Base-by-base conservation (phyloP, 2,113 vertebrate genomes). In the Xenopus borealis region DNA sequence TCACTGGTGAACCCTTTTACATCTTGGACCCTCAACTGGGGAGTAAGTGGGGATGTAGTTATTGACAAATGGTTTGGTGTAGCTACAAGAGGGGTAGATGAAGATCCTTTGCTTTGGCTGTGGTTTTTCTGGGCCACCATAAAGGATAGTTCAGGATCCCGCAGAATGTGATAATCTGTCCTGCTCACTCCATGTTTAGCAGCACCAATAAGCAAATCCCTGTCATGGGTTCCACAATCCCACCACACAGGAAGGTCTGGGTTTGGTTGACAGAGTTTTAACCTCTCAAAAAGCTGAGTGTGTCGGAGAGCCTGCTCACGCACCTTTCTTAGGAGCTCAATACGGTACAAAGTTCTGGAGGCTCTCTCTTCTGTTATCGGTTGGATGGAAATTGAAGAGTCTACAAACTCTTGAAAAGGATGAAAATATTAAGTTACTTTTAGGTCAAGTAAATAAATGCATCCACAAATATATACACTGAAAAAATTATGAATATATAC, bases 181-280 rank as follows among this genome's bases (percentile, higher is more conserved):
- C 97, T 93, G 90, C 97, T 99, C 64, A 99, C 96, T 7, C 97
- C 97, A 0, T 99, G 97, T 76, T 99, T 99, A 72, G 96, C 96
- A 16, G 96, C 96, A 52, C 96, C 96, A 50, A 97, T 90, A 17
- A 99, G 93, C 72, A 99, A 90, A 90, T 98, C 97, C 19, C 94
- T 92, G 81, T 99, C 97, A 1, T 99, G 97, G 71, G 86, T 83
- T 46, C 95, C 97, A 46, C 92, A 89, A 72, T 98, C 96, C 97
- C 97, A 98, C 97, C 97, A 99, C 57, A 95, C 88, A 0, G 97
- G 97, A 3, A 99, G 82, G 80, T 99, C 97, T 1, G 95, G 94
- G 79, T 94, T 95, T 69, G 93, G 88, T 83, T 95, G 97, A 82
- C 97, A 99, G 46, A 98, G 88, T 0, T 93, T 82, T 66, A 99